Evolutionary conservation across 2,797 vertebrate species (phyloP).

Genomic region (Astyanax mexicanus): DNA sequence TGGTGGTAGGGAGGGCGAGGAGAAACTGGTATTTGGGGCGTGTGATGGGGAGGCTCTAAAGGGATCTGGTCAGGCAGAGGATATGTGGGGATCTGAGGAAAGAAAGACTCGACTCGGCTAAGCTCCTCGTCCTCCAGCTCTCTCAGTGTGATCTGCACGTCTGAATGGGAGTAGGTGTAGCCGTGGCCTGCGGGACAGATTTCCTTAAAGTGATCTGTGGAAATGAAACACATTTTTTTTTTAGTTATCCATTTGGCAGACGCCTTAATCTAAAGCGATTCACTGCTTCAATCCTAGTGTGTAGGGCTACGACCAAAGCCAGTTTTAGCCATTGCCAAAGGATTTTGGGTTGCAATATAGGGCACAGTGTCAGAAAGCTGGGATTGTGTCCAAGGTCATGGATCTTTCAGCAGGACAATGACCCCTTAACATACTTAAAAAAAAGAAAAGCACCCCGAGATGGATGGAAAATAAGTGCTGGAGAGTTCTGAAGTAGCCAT

Average conservation of each 20-base stretch:
- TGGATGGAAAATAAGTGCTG: too few species aligned
- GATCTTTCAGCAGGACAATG: too few species aligned
- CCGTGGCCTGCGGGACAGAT: conserved; percentile 84
- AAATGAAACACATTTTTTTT: conserved; percentile 12
- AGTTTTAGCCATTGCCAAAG: too few species aligned
- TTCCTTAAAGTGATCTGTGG: conserved; percentile 82
- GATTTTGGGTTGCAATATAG: too few species aligned
- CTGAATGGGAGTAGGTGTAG: conserved; percentile 82
- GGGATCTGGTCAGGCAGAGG: conserved; percentile 51
- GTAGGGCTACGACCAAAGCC: too few species aligned
- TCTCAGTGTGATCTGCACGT: conserved; percentile 82
- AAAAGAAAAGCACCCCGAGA: too few species aligned
- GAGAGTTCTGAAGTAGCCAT: too few species aligned
- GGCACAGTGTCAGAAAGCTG: too few species aligned
- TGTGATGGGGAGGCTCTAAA: conserved; percentile 53
- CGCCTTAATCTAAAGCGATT: background rate
- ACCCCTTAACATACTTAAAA: too few species aligned
- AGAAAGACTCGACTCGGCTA: conserved; percentile 68
- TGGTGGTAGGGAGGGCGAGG: conserved; percentile 21
- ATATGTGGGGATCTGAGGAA: conserved; percentile 29
- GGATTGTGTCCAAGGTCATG: too few species aligned
- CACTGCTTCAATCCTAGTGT: background rate
- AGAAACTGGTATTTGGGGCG: conserved; percentile 13
- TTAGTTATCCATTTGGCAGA: background rate
- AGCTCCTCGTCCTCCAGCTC: conserved; percentile 87